Evolutionary conservation across 2,113 vertebrate species (phyloP).

Genomic region (Athene cunicularia): DNA sequence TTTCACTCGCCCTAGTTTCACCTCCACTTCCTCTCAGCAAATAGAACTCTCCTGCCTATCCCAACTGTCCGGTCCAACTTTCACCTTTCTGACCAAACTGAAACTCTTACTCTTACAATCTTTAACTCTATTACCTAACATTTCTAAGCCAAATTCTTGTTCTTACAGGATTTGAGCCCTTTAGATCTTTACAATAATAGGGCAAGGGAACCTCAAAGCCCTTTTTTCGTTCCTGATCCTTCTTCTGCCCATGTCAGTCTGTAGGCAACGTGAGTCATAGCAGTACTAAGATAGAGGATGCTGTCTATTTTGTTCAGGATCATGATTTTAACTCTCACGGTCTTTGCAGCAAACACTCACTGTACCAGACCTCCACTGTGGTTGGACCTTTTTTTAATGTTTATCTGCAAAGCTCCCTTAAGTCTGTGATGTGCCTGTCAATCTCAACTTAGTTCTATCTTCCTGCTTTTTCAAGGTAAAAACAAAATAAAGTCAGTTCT

Average conservation of each 20-base stretch:
- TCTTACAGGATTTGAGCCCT: neutral
- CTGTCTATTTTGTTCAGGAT: neutral
- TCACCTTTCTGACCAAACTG: neutral
- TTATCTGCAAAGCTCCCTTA: neutral
- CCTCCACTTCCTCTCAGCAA: neutral
- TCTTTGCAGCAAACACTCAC: neutral
- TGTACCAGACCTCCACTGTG: neutral
- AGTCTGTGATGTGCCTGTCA: neutral
- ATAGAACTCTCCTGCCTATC: accelerated
- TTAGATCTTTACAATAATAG: neutral
- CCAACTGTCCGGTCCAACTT: neutral
- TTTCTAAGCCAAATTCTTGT: neutral
- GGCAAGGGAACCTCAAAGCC: neutral
- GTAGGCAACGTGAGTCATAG: neutral
- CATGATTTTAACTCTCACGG: accelerated
- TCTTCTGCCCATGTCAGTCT: neutral
- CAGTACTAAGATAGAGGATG: neutral
- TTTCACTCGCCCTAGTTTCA: neutral
- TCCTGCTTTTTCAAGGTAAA: neutral
- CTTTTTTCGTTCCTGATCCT: neutral
- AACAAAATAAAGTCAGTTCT: neutral
- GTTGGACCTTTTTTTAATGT: neutral
- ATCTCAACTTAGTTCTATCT: neutral
- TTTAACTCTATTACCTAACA: neutral
- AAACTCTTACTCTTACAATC: neutral